phyloP scores from a whole-genome alignment of 2,797 vertebrate genomes.

The Anabacerthia variegaticeps region DNA sequence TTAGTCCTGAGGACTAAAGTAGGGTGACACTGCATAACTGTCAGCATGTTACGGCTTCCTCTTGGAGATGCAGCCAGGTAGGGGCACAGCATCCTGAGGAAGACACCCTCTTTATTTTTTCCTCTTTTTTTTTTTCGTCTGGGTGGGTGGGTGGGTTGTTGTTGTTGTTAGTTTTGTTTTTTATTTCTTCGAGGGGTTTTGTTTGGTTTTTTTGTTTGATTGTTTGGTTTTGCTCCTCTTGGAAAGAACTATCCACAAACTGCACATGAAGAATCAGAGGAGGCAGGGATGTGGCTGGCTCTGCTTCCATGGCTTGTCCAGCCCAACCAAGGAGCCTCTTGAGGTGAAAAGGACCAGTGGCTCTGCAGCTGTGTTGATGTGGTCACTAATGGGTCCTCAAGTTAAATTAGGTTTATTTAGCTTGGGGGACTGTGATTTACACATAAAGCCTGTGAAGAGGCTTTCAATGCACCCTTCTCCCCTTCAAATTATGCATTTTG shows the following conservation, averaged over 20 bases:
- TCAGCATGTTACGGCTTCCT: not conserved
- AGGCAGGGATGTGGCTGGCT: not conserved
- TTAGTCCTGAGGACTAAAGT: not conserved
- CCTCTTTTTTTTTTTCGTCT: no score
- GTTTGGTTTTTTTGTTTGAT: not conserved
- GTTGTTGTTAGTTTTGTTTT: not conserved
- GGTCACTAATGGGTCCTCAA: not conserved
- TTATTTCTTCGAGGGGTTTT: not conserved
- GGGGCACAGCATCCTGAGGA: not conserved
- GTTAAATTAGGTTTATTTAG: not conserved
- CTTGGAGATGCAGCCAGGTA: not conserved
- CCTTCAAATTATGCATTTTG: not conserved
- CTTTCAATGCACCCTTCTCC: not conserved
- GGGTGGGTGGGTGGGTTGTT: not conserved
- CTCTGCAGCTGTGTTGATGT: not conserved
- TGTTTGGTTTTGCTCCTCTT: not conserved
- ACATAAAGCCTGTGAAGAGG: not conserved
- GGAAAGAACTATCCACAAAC: not conserved
- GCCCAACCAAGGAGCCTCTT: not conserved
- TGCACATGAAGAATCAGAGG: not conserved
- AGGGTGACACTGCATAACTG: not conserved
- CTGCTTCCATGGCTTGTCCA: not conserved
- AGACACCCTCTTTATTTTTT: not conserved
- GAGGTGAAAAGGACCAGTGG: not conserved
- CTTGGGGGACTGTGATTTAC: not conserved